Conservation (phyloP, 1,140 invertebrate species). For the Halesus radiatus region DNA sequence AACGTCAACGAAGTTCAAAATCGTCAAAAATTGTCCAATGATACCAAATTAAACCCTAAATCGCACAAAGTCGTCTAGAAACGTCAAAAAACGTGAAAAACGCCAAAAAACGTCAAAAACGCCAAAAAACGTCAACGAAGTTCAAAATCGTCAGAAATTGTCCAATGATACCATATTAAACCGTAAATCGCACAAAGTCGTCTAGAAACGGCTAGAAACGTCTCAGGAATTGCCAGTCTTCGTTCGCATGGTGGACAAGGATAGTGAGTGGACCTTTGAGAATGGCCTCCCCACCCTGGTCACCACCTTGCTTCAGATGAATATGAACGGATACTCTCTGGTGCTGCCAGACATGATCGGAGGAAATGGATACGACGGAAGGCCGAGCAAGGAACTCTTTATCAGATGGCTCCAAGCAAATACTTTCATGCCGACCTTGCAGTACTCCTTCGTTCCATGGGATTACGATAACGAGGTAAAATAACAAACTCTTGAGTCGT, state of each 20-base stretch:
- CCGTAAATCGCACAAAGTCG: too few species aligned
- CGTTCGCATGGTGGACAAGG: constrained; percentile 84
- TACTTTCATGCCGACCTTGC: constrained; percentile 81
- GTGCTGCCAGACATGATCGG: constrained; percentile 84
- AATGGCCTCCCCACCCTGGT: constrained; percentile 79
- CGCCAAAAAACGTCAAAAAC: too few species aligned
- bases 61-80: too few species aligned
- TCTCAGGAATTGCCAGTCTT: constrained; percentile 78
- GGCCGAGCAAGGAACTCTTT: constrained; percentile 76
- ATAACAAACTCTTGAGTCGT: background rate
- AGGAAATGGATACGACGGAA: constrained; percentile 77
- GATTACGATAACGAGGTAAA: constrained; percentile 74
- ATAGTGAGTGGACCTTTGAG: constrained; percentile 77
- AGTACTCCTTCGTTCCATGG: constrained; percentile 86
- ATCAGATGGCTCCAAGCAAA: constrained; percentile 84
- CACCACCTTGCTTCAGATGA: constrained; percentile 78
- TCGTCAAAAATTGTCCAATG: too few species aligned
- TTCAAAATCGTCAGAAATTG: too few species aligned
- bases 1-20: too few species aligned
- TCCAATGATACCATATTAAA: too few species aligned
- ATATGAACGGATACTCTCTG: constrained; percentile 81
- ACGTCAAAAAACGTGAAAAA: too few species aligned
- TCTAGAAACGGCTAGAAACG: constrained; percentile 32
- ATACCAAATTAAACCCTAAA: too few species aligned
- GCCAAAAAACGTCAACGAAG: too few species aligned